Evolutionary conservation across 1,140 invertebrate species (phyloP).

Genomic region (Zophobas morio): DNA sequence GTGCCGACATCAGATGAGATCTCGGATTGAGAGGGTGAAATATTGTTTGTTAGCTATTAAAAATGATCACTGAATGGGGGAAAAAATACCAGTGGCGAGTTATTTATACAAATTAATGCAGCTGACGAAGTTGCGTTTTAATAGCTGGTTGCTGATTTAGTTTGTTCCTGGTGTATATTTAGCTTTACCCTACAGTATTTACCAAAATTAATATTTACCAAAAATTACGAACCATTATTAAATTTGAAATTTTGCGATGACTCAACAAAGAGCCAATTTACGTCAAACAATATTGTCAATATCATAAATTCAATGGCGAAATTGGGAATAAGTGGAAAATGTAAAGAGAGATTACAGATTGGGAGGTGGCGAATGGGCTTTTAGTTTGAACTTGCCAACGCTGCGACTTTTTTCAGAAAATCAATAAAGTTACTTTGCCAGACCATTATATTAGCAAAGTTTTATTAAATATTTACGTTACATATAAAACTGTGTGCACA

Average conservation of each 20-base stretch:
- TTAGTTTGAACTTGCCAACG: slow-evolving; percentile 36
- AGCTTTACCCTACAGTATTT: too few relatives aligned
- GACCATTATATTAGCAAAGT: too few relatives aligned
- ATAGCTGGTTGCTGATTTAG: too few relatives aligned
- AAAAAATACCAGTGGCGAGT: too few relatives aligned
- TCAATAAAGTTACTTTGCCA: slow-evolving; percentile 9
- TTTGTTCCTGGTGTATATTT: too few relatives aligned
- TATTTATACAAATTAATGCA: too few relatives aligned
- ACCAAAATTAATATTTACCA: not conserved
- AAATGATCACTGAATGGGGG: not conserved
- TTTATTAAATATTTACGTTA: too few relatives aligned
- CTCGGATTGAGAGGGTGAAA: slow-evolving; percentile 7
- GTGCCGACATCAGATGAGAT: slow-evolving; percentile 29
- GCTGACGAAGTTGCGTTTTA: too few relatives aligned
- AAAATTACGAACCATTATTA: not conserved
- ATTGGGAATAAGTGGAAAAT: slow-evolving; percentile 41
- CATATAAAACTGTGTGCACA: too few relatives aligned
- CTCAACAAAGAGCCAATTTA: slow-evolving; percentile 18
- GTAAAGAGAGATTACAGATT: slow-evolving; percentile 37
- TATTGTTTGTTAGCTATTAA: slow-evolving; percentile 9
- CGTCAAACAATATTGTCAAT: slow-evolving; percentile 38
- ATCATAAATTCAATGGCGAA: slow-evolving; percentile 35
- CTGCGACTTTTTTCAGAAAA: slow-evolving; percentile 31
- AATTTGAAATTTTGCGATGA: slow-evolving; percentile 30
- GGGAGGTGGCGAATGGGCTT: slow-evolving; percentile 26